Conservation (phyloP, 1,140 invertebrate genomes). For the Pantala flavescens region DNA sequence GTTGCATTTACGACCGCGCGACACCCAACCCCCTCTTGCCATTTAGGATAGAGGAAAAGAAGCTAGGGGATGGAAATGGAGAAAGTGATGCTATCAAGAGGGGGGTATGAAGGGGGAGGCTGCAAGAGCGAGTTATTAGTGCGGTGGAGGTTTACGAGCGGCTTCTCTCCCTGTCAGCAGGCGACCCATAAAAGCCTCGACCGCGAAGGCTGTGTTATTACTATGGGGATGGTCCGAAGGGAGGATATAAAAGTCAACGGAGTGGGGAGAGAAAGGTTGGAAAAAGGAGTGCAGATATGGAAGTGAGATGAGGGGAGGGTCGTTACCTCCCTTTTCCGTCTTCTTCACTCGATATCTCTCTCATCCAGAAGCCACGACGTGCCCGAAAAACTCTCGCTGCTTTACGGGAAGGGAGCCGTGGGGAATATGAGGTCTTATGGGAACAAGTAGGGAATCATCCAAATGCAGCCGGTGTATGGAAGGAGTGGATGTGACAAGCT, state of each 20-base stretch:
- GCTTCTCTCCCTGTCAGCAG: neutral
- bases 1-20: neutral
- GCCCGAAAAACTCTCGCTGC: neutral
- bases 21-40: neutral
- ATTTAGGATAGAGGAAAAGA: neutral
- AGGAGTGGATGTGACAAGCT: neutral
- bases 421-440: neutral
- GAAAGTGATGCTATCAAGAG: neutral
- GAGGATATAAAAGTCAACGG: neutral
- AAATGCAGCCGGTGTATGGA: neutral
- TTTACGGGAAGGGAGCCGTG: neutral
- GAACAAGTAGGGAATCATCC: neutral
- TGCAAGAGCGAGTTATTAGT: conserved; percentile 4
- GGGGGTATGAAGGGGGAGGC: neutral
- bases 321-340: neutral
- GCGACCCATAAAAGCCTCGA: conserved; percentile 3
- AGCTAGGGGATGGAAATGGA: neutral
- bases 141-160: neutral
- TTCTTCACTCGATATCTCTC: neutral
- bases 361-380: neutral
- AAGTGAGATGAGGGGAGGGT: neutral
- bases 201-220: neutral
- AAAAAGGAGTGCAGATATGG: neutral
- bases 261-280: conserved; percentile 3
- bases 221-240: neutral